Conservation (phyloP, 1,140 invertebrate genomes). For the Euborellia annulipes region DNA sequence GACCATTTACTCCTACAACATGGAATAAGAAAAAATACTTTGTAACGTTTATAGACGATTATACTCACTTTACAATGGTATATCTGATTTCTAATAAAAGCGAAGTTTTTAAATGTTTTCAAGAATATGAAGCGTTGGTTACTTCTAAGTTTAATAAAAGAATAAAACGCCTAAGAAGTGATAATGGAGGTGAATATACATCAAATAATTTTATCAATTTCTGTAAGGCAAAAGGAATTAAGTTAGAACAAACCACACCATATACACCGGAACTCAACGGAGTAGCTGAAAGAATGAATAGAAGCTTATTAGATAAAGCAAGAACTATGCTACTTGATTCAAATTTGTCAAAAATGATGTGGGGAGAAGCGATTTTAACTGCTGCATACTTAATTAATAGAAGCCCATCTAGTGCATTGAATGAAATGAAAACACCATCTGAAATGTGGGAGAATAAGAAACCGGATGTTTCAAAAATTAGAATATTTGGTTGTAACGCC, state of each 20-base stretch:
- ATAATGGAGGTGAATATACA: constrained; percentile 16
- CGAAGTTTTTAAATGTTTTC: constrained; percentile 18
- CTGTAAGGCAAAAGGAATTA: constrained; percentile 10
- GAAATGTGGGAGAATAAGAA: constrained; percentile 4
- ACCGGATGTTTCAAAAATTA: constrained; percentile 11
- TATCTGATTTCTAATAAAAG: constrained; percentile 22
- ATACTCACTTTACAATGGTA: constrained; percentile 21
- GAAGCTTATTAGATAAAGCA: neutral
- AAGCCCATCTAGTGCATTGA: constrained; percentile 1
- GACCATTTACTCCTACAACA: constrained; percentile 20
- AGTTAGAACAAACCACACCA: constrained; percentile 4
- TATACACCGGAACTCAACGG: constrained; percentile 1
- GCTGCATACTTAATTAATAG: neutral
- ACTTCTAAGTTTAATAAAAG: constrained; percentile 2
- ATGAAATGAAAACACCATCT: neutral
- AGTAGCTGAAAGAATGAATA: constrained; percentile 1
- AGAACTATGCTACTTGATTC: neutral
- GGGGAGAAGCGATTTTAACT: neutral
- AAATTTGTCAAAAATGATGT: neutral
- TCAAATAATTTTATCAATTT: constrained; percentile 2
- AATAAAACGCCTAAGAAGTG: constrained; percentile 8
- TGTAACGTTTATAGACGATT: constrained; percentile 26
- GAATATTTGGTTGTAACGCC: constrained; percentile 11
- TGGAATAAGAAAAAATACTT: constrained; percentile 22
- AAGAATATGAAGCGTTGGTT: constrained; percentile 12